These are phyloP conservation scores for Rotaria macrura DNA, from an alignment of 2,888 invertebrate genomes.

Conservation along the genomic window DNA sequence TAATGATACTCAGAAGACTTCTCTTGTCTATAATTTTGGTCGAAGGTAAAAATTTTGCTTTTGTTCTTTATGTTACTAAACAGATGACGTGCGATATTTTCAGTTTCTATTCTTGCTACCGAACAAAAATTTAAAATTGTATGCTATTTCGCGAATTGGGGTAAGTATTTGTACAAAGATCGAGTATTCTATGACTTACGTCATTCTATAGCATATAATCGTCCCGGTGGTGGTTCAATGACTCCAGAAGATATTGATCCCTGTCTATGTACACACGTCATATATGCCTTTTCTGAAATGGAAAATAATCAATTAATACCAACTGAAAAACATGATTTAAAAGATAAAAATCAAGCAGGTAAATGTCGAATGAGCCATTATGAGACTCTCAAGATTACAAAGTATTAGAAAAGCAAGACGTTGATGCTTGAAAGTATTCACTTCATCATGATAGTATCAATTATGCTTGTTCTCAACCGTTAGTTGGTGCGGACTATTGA, in stretches of 20 bases:
- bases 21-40: neutral
- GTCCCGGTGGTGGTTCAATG: slow-evolving; percentile 33
- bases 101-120: neutral
- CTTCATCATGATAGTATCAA: too few species aligned
- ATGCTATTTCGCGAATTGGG: slow-evolving; percentile 34
- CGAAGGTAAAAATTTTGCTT: neutral
- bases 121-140: slow-evolving; percentile 30
- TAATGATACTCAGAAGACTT: neutral
- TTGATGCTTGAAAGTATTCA: too few species aligned
- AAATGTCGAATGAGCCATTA: too few species aligned
- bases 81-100: neutral
- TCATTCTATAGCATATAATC: neutral
- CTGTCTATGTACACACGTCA: slow-evolving; percentile 33
- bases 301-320: slow-evolving; percentile 28
- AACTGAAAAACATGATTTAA: slow-evolving; percentile 32
- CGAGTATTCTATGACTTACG: neutral
- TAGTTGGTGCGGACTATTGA: too few species aligned
- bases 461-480: too few species aligned
- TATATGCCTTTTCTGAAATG: slow-evolving; percentile 36
- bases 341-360: slow-evolving; percentile 21
- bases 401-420: too few species aligned
- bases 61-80: too few species aligned
- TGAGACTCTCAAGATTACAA: too few species aligned
- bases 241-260: slow-evolving; percentile 33
- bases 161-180: neutral